Evolutionary conservation across 2,888 invertebrate genomes (phyloP), one percentile per base, ranked within the genome.

Genomic region (Papilio protenor): DNA sequence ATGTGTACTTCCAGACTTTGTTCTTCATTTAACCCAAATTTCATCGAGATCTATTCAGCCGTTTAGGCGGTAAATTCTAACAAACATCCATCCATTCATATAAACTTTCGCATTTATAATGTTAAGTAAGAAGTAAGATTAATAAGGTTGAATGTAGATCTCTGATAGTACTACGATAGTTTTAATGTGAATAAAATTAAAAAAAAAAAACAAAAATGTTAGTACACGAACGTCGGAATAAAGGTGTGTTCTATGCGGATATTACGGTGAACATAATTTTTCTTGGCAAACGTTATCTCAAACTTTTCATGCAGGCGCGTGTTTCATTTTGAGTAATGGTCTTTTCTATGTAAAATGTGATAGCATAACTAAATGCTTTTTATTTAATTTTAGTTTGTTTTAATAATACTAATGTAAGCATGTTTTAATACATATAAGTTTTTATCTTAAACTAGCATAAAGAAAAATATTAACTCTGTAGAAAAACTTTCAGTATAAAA

Each of bases 241-340:
- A 40, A 66, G 66, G 40, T 40, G 11, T 66, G n/a, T 66, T 66
- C 11, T n/a, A 2, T 66, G 11, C 27, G 10, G 33, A 27, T 33
- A 64, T 64, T 21, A 70, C 23, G 57, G 47, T 21, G 21, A 61
- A 59, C 61, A 76, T 55, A 52, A 70, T 45, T 69, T 70, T 71
- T 76, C 70, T 76, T 71, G 76, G 76, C 70, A 76, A 76, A 76
- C 76, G 76, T 71, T 75, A 76, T 70, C 76, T 59, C 70, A 40
- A 59, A 76, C 70, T 61, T 76, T 76, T 76, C 74, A 74, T 75
- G 70, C 76, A 61, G 61, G 27, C 74, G 11, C 61, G 59, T 47
- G 14, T 52, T 74, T 73, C 40, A 73, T 73, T 73, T 64, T 49
- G 61, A 64, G 40, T 61, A 47, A 64, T 64, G 47, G 76, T 27